Percentiles rank a stretch among this genome's conserved stretches.
These are phyloP conservation scores for Eupithecia abbreviata DNA, from an alignment of 2,888 invertebrate species.

Conservation along the genomic window DNA sequence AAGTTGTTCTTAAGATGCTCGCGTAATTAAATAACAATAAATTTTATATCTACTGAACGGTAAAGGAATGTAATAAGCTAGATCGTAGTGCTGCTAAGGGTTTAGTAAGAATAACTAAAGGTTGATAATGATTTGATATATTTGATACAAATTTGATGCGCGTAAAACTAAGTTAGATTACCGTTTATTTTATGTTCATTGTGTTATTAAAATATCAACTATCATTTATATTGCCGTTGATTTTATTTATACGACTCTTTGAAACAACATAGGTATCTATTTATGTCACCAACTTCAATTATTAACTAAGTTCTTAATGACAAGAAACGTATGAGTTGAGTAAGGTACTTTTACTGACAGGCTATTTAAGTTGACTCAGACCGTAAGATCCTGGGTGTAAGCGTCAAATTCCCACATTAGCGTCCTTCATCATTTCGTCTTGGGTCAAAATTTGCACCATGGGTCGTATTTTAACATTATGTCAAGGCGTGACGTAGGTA, in stretches of 20 bases:
- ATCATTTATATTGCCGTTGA: constrained; percentile 7
- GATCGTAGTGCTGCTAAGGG: background rate
- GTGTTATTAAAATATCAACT: background rate
- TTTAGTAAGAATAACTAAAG: background rate
- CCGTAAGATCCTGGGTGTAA: background rate
- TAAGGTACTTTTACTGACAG: background rate
- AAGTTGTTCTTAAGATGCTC: background rate
- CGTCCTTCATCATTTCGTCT: background rate
- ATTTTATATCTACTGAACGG: background rate
- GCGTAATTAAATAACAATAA: background rate
- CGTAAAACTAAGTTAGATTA: background rate
- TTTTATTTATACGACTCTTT: background rate
- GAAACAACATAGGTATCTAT: background rate
- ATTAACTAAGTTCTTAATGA: background rate
- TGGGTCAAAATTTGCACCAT: background rate
- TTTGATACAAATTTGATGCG: background rate
- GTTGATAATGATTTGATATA: too few species aligned
- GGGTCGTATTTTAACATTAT: background rate
- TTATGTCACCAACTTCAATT: background rate
- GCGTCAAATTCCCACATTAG: background rate
- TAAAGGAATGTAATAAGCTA: background rate
- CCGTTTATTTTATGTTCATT: constrained; percentile 1
- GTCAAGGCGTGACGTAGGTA: background rate
- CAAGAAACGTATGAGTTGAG: background rate
- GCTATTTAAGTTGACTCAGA: background rate